Evolutionary conservation across 2,113 vertebrate species (phyloP).

Genomic region (Alligator sinensis): DNA sequence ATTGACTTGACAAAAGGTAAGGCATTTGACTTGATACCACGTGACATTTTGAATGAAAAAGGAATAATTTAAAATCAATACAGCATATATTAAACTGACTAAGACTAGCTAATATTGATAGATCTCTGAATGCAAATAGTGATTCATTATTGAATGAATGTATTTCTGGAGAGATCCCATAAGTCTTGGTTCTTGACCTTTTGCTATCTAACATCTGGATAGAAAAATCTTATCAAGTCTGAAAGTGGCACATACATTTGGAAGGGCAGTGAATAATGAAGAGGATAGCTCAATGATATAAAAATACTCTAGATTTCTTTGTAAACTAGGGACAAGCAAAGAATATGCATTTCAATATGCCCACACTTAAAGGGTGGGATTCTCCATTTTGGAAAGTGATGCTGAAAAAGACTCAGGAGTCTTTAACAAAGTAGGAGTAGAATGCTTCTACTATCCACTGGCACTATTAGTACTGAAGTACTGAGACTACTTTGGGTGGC

Average conservation of each 20-base stretch:
- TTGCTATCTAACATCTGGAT: not conserved
- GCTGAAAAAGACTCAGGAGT: not conserved
- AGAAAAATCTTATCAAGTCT: not conserved
- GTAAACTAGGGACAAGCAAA: not conserved
- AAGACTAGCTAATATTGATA: not conserved
- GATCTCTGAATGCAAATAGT: no score
- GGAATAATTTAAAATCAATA: constrained; percentile 12
- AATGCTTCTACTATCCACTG: not conserved
- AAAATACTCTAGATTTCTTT: not conserved
- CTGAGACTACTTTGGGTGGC: not conserved
- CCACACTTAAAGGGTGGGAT: not conserved
- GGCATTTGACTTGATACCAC: not conserved
- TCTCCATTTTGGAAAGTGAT: not conserved
- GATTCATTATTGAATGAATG: no score
- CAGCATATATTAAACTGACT: not conserved
- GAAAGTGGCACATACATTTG: not conserved
- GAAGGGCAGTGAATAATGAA: not conserved
- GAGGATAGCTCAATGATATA: not conserved
- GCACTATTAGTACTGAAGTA: constrained; percentile 27
- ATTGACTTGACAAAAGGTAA: constrained; percentile 8
- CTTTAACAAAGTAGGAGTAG: no score
- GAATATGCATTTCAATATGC: not conserved
- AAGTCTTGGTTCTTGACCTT: not conserved
- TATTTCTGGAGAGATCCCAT: no score
- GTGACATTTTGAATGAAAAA: constrained; percentile 37